phyloP scores from a whole-genome alignment of 2,797 vertebrate genomes.

The Chrosomus eos region DNA sequence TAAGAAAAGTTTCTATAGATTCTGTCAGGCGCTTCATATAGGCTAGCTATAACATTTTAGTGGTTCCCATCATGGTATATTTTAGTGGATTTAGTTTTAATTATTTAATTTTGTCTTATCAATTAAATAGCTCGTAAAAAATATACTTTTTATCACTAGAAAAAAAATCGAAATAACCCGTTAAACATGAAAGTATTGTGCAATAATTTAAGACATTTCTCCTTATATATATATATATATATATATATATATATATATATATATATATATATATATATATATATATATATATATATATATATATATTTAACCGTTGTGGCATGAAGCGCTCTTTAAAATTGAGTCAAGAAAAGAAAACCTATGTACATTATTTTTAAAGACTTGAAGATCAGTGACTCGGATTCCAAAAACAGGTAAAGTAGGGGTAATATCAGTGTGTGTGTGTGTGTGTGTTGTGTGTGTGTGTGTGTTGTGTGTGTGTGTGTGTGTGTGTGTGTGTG shows the following conservation, averaged over 20 bases:
- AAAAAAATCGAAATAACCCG: not conserved
- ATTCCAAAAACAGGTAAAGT: not conserved
- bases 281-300: no score
- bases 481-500: not conserved
- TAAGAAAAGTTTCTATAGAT: not conserved
- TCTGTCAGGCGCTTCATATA: not conserved
- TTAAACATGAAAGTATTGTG: not conserved
- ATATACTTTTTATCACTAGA: not conserved
- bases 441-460: not conserved
- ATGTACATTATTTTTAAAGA: not conserved
- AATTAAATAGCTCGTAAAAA: not conserved
- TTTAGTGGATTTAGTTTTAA: not conserved
- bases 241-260: no score
- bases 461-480: not conserved
- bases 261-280: no score
- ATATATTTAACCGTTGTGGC: not conserved
- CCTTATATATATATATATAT: no score
- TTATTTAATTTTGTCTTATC: not conserved
- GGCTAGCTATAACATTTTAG: not conserved
- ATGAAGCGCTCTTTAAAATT: not conserved
- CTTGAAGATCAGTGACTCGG: not conserved
- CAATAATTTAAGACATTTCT: not conserved
- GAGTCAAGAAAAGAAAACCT: not conserved
- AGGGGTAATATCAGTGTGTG: no score
- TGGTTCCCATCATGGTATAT: not conserved